A percentile compares a stretch with the other conserved stretches of the same genome.
Conservation (phyloP, 1,140 invertebrate species). For the Cyphomyrmex costatus region DNA sequence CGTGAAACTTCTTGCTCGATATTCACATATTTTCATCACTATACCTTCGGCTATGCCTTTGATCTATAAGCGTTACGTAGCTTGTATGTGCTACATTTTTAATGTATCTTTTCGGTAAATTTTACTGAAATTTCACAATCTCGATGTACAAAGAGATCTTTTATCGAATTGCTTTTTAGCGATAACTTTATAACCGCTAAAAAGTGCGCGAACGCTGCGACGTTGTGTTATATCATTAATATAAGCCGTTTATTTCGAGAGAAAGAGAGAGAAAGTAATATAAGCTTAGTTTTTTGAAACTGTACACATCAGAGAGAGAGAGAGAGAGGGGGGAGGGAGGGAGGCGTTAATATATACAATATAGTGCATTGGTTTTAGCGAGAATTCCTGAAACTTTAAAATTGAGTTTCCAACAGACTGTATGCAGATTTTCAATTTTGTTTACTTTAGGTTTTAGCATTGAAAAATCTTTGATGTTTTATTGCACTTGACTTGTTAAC, state of each 20-base stretch:
- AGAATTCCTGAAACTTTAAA: constrained; percentile 6
- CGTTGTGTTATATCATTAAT: constrained; percentile 29
- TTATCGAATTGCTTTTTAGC: constrained; percentile 5
- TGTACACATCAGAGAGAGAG: not conserved
- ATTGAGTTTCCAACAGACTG: not conserved
- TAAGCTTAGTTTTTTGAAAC: constrained; percentile 17
- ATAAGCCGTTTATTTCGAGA: constrained; percentile 21
- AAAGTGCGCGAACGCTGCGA: not conserved
- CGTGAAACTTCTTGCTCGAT: constrained; percentile 21
- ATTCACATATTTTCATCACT: constrained; percentile 36
- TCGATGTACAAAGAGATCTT: not conserved
- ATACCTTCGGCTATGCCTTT: constrained; percentile 8
- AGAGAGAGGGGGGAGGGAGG: not conserved
- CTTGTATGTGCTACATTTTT: constrained; percentile 37
- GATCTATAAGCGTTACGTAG: constrained; percentile 35
- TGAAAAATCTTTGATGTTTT: constrained; percentile 11
- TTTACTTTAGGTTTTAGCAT: not conserved
- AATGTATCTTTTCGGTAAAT: constrained; percentile 34
- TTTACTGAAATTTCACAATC: constrained; percentile 37
- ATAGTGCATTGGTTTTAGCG: not conserved
- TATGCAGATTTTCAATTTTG: constrained; percentile 28
- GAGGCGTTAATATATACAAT: not conserved
- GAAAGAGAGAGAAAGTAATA: no score
- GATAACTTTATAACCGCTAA: not conserved
- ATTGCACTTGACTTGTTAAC: constrained; percentile 21